Percentiles rank a stretch among this genome's conserved stretches.
phyloP scores from a whole-genome alignment of 2,888 invertebrate species.

The Erebia palarica region DNA sequence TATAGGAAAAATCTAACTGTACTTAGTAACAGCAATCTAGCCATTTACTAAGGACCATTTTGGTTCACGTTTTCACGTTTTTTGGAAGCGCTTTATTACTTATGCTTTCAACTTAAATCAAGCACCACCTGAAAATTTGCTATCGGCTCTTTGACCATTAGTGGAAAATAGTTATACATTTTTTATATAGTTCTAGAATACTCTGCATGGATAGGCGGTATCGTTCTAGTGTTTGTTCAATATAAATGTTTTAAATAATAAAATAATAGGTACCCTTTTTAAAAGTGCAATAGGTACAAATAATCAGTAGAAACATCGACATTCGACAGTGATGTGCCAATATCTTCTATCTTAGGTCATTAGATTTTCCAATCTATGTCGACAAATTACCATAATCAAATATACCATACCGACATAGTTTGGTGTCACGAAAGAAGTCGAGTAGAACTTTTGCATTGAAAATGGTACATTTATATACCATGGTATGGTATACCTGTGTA shows the following conservation, averaged over 20 bases:
- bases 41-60: too few relatives aligned
- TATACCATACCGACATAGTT: too few relatives aligned
- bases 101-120: neutral
- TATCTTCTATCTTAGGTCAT: neutral
- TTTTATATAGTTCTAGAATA: slow-evolving; percentile 37
- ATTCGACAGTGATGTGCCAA: neutral
- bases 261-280: slow-evolving; percentile 16
- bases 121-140: neutral
- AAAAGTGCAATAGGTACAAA: slow-evolving; percentile 21
- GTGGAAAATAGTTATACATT: slow-evolving; percentile 41
- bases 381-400: too few relatives aligned
- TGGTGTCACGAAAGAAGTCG: too few relatives aligned
- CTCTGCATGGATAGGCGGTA: slow-evolving; percentile 29
- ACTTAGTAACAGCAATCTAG: too few relatives aligned
- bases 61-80: too few relatives aligned
- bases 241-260: slow-evolving; percentile 24
- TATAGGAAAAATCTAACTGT: too few relatives aligned
- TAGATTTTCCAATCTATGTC: too few relatives aligned
- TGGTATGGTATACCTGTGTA: too few relatives aligned
- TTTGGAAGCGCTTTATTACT: neutral
- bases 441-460: too few relatives aligned
- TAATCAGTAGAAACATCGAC: slow-evolving; percentile 1
- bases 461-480: too few relatives aligned
- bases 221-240: slow-evolving; percentile 34
- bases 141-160: slow-evolving; percentile 6